Percentiles rank a stretch among this genome's conserved stretches.
Conservation (phyloP, 2,888 invertebrate genomes). For the Ecliptopera silaceata region DNA sequence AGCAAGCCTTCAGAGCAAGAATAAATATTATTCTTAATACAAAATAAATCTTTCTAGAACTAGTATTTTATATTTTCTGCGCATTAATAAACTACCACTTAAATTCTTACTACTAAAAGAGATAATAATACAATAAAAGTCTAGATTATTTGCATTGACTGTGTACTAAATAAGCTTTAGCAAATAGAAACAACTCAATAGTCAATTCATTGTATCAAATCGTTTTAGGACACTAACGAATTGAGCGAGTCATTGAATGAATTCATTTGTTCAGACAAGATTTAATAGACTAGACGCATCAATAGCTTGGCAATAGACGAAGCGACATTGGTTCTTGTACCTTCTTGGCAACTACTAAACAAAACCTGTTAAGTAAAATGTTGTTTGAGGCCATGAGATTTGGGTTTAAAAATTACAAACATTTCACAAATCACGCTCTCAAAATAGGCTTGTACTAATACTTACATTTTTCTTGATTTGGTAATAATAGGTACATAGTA, state of each 20-base stretch:
- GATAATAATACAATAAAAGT: background rate
- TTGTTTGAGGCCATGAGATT: background rate
- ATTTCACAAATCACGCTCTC: no score
- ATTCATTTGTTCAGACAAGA: conserved; percentile 5
- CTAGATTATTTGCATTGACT: background rate
- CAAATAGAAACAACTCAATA: background rate
- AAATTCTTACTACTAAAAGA: conserved; percentile 6
- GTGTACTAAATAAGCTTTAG: no score
- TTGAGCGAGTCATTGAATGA: conserved; percentile 5
- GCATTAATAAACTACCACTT: no score
- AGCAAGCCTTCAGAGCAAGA: no score
- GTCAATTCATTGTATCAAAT: background rate
- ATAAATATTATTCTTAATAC: no score
- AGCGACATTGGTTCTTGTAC: background rate
- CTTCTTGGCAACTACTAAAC: background rate
- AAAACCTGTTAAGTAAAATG: background rate
- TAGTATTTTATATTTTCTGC: no score
- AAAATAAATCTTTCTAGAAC: no score
- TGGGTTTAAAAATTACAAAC: no score
- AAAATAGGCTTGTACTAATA: no score
- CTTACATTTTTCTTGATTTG: no score
- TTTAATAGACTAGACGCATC: background rate
- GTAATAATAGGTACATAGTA: no score
- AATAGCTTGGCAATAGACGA: conserved; percentile 1
- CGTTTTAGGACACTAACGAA: background rate